Conservation (phyloP, 2,797 vertebrate genomes). For the Pseudotriccus pelzelni region DNA sequence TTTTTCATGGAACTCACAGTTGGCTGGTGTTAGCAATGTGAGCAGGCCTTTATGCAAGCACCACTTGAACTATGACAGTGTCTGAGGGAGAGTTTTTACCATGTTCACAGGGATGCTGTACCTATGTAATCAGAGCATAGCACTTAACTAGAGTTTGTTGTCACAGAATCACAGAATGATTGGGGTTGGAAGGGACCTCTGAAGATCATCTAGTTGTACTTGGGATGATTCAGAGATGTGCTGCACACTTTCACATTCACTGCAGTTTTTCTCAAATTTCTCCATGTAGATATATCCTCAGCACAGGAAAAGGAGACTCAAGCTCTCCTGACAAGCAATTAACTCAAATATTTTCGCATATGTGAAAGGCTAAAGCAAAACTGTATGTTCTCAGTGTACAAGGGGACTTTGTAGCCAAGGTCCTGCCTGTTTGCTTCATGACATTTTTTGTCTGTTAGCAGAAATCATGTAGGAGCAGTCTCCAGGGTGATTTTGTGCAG, state of each 20-base stretch:
- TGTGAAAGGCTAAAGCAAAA: not conserved
- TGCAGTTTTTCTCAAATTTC: not conserved
- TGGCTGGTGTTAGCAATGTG: not conserved
- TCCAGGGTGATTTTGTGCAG: not conserved
- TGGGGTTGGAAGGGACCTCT: not conserved
- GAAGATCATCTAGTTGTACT: not conserved
- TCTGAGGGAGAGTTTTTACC: not conserved
- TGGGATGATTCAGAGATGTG: not conserved
- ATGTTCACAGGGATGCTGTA: not conserved
- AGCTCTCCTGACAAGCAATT: not conserved
- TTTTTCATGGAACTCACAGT: not conserved
- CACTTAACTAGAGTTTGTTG: not conserved
- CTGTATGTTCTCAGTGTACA: not conserved
- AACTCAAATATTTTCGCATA: not conserved
- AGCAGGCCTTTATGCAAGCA: not conserved
- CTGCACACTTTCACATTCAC: not conserved
- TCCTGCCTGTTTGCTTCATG: not conserved
- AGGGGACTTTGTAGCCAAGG: not conserved
- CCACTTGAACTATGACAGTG: not conserved
- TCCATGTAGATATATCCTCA: not conserved
- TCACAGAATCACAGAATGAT: not conserved
- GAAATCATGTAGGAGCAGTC: not conserved
- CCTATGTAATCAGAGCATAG: not conserved
- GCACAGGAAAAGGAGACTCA: not conserved
- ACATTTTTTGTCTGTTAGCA: not conserved